Base-by-base conservation (phyloP, 2,113 vertebrate genomes). In the Argyrosomus japonicus region DNA sequence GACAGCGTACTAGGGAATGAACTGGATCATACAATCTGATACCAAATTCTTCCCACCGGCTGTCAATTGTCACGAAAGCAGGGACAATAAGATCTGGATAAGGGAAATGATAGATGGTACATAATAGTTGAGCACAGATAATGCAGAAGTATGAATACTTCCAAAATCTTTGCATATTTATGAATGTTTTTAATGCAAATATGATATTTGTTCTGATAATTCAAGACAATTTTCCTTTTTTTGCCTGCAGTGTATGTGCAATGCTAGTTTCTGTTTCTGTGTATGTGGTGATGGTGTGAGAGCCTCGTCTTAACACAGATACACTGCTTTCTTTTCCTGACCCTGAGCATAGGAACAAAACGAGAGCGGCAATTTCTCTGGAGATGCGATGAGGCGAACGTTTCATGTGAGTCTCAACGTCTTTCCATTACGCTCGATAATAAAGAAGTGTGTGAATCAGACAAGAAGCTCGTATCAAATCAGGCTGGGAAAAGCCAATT, bases 401-500 rank as follows among this genome's bases (percentile, higher is more conserved):
- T 90, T 93, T 89, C 57, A 88, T 85, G 86, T 84, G 80, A 90
- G 85, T 75, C 84, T 87, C 86, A 81, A 90, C 63, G 70, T 92
- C 89, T 93, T 91, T 93, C 90, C 89, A 94, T 94, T 92, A 91
- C 60, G 56, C 72, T 76, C 29, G 54, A 91, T 90, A 91, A 93
- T 90, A 91, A 91, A 95, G 92, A 93, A 91, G 87, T 79, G 86
- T 75, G 86, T 29, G 84, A 85, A 93, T 95, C 92, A 95, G 89
- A 94, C 89, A 93, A 89, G 93, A 88, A 81, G 80, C 86, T 94
- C 64, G 83, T 90, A 94, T 93, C 84, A 93, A 93, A 94, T 93
- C 89, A 81, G 77, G 79, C 85, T 87, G 83, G 85, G 89, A 92
- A 95, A 95, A 95, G 92, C 91, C 92, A 94, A 95, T 95, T 95